Base-by-base conservation (phyloP, 2,797 vertebrate species). In the Ataeniobius toweri region DNA sequence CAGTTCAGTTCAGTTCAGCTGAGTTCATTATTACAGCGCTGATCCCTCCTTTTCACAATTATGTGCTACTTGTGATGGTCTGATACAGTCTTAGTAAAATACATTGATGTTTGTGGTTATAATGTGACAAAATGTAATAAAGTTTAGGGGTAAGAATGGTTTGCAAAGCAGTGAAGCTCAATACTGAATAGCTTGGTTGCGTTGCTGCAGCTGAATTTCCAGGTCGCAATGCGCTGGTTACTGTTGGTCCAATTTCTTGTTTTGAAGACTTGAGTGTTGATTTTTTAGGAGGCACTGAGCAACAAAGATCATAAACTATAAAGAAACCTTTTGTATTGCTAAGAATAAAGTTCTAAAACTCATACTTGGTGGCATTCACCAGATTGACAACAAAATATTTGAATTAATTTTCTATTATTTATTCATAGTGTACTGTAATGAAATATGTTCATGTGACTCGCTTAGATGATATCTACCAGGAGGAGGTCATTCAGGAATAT, bases 221-320 rank as follows among this genome's bases (percentile, higher is more conserved):
- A 81, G 31, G 44, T 69, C 58, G 72, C 13, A 28, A 31, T 65
- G 6, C 75, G 16, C 36, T 59, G 61, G 72, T 78, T 26, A 53
- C 8, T 63, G 7, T 74, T 41, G 10, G 76, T 67, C 44, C 22
- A 76, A 13, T 58, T 12, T 51, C 12, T 70, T 31, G 10, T 61
- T 72, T 72, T 65, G 9, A 78, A 71, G 22, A 39, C 28, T 26
- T 22, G 16, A n/a, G 50, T 18, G 13, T 51, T 51, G 13, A 51
- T 51, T 51, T 36, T 51, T 51, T 51, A 26, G 58, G 7, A 59
- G 26, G n/a, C n/a, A 13, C 10, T 2, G 13, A 26, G 1, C 58
- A 59, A 26, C 10, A 59, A 59, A 10, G n/a, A 59, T 8, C 36
- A 39, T 41, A 31, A 65, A 39, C 31, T 20, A 20, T 36, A 67